phyloP scores from a whole-genome alignment of 2,113 vertebrate genomes.

The Psettodes erumei region DNA sequence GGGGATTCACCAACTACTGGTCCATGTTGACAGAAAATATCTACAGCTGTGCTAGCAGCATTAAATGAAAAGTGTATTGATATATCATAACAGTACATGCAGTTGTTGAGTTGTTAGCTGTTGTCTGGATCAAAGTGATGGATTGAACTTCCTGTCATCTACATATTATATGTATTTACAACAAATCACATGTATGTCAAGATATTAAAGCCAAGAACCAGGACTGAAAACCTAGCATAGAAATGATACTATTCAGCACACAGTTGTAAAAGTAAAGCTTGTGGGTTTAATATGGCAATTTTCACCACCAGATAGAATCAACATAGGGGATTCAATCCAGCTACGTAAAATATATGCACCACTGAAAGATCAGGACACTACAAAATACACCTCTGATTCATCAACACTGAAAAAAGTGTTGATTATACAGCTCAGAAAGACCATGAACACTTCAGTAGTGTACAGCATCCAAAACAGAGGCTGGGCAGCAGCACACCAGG shows the following conservation, averaged over 20 bases:
- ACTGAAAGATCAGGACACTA: conserved; percentile 67
- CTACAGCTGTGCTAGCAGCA: background rate
- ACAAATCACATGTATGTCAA: background rate
- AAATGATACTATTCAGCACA: conserved; percentile 24
- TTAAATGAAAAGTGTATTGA: no score
- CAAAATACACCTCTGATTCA: conserved; percentile 53
- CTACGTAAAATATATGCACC: conserved; percentile 58
- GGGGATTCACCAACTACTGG: background rate
- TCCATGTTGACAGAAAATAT: background rate
- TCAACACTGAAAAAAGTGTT: conserved; percentile 1
- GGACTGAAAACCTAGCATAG: background rate
- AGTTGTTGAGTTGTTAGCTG: background rate
- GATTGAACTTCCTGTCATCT: no score
- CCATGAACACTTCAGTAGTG: conserved; percentile 14
- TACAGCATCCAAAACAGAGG: conserved; percentile 35
- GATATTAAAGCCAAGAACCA: background rate
- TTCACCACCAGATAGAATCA: conserved; percentile 71
- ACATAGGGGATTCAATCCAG: conserved; percentile 64
- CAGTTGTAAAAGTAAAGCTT: conserved; percentile 53
- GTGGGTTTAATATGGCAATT: conserved; percentile 76
- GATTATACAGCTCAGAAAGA: conserved; percentile 29
- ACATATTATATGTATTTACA: background rate
- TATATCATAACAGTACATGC: no score
- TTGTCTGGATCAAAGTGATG: background rate
- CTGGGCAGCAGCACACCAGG: conserved; percentile 29